Conservation (phyloP, 2,797 vertebrate species). For the Spizella passerina region DNA sequence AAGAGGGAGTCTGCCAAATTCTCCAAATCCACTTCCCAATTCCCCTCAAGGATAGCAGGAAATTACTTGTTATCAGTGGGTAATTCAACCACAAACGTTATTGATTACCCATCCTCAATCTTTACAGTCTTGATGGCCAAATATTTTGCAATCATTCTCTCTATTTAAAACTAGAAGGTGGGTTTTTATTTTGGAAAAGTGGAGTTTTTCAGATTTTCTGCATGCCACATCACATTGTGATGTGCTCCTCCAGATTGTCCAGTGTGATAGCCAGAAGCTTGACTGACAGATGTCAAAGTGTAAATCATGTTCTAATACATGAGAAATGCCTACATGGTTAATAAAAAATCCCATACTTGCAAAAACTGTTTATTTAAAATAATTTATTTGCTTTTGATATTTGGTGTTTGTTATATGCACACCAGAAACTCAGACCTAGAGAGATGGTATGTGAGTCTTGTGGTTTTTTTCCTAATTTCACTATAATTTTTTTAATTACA, state of each 20-base stretch:
- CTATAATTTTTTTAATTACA: background rate
- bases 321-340: background rate
- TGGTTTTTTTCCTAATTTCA: background rate
- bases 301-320: background rate
- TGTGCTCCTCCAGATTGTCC: background rate
- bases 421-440: background rate
- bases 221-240: conserved; percentile 29
- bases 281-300: conserved; percentile 43
- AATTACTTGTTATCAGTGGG: conserved; percentile 70
- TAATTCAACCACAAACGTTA: conserved; percentile 52
- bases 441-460: accelerated
- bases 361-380: background rate
- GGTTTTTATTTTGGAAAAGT: conserved; percentile 26
- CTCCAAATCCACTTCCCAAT: conserved; percentile 59
- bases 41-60: conserved; percentile 67
- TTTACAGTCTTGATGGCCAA: conserved; percentile 42
- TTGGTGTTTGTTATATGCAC: background rate
- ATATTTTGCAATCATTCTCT: conserved; percentile 49
- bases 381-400: background rate
- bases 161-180: conserved; percentile 44
- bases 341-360: background rate
- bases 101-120: conserved; percentile 57
- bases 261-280: background rate
- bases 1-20: conserved; percentile 66
- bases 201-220: conserved; percentile 12